Base-by-base conservation (phyloP, 1,140 invertebrate species). In the Procambarus virginalis region DNA sequence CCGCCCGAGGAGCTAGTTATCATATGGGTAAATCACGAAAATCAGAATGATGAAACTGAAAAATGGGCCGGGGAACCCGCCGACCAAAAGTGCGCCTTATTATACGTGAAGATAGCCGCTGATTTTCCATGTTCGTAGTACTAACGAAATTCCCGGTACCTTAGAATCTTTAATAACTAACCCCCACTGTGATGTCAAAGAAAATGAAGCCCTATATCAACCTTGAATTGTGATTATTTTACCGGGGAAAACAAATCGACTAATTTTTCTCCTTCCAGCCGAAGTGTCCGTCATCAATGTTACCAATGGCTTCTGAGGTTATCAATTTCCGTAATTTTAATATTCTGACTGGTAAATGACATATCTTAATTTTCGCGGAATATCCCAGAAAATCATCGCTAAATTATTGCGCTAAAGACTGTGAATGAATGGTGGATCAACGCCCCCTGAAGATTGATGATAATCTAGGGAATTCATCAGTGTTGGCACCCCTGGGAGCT, bases 131-230 rank as follows among this genome's bases (percentile, higher is more conserved):
- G 81, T 68, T 64, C 68, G 45, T 55, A 46, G 84, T 34, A 78
- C 75, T n/a, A 64, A 76, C 78, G 78, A 84, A 48, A 84, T 89
- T 77, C 77, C 82, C 76, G 77, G 75, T 78, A 48, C 87, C 81
- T 78, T 51, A 78, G 73, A 77, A 89, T 84, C 81, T 89, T 89
- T 76, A 89, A 89, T 89, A 83, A 84, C 87, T 78, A 77, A 77
- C 81, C 81, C 81, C 81, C 70, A 76, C 73, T 84, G 87, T 34
- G 76, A 68, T 77, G 87, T 89, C 87, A 89, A 64, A 84, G 87
- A 81, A 89, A 89, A 89, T 84, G 87, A 68, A 78, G 70, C 87
- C 79, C 73, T 89, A 89, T 77, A 89, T 84, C 81, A 84, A 10
- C 87, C 51, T n/a, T 78, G 73, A 84, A 84, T 89, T 89, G 76